Evolutionary conservation across 2,888 invertebrate species (phyloP).

Genomic region (Darwinula stevensoni): DNA sequence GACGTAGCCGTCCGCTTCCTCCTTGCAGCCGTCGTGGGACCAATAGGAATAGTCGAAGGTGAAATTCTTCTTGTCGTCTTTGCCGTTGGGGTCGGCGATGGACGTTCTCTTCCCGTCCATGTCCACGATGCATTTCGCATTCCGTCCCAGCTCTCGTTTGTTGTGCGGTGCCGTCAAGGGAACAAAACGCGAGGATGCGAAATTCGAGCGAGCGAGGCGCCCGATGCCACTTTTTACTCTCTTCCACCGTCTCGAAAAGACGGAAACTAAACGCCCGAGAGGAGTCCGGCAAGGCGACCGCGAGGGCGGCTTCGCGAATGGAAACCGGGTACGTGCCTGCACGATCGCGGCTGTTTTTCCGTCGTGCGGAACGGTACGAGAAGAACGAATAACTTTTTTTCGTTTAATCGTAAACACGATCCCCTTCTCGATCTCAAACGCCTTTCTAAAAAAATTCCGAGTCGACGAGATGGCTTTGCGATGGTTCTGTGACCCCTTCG

Average conservation of each 20-base stretch:
- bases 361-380: no score
- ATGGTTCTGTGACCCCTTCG: no score
- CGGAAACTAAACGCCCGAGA: not conserved
- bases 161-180: conserved; percentile 14
- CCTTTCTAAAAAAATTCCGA: no score
- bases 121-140: conserved; percentile 19
- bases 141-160: conserved; percentile 20
- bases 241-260: not conserved
- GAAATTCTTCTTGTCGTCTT: conserved; percentile 17
- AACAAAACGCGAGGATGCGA: not conserved
- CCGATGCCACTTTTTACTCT: not conserved
- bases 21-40: conserved; percentile 23
- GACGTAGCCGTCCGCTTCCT: conserved; percentile 18
- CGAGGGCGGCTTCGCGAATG: no score
- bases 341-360: no score
- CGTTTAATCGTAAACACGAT: no score
- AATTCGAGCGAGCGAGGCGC: not conserved
- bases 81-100: conserved; percentile 14
- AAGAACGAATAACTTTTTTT: no score
- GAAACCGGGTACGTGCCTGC: no score
- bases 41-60: conserved; percentile 25
- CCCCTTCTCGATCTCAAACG: no score
- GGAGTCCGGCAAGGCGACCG: not conserved
- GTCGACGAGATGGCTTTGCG: no score
- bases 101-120: conserved; percentile 20